Percentiles rank a stretch among this genome's conserved stretches.
These are phyloP conservation scores for Trematomus loennbergii DNA, from an alignment of 2,113 vertebrate genomes.

Conservation along the genomic window DNA sequence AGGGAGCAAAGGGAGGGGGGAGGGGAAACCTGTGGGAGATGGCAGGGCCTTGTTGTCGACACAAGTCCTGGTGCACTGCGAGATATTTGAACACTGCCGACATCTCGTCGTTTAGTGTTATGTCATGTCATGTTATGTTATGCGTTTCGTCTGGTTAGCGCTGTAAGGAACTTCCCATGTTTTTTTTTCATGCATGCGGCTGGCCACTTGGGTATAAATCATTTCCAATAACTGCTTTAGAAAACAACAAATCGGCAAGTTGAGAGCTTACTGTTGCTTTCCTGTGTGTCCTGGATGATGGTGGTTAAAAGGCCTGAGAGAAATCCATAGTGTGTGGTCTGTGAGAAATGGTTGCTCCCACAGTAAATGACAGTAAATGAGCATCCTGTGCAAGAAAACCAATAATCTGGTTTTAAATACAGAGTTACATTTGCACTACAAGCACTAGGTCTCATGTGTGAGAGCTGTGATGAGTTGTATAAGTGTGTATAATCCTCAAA, in stretches of 20 bases:
- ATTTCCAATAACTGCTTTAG: conserved; percentile 49
- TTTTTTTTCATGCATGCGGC: background rate
- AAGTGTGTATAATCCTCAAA: conserved; percentile 20
- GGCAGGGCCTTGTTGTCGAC: conserved; percentile 32
- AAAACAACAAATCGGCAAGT: conserved; percentile 46
- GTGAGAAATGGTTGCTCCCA: background rate
- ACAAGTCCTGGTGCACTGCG: conserved; percentile 44
- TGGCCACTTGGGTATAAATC: conserved; percentile 31
- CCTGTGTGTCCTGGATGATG: conserved; percentile 17
- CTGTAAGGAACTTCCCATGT: conserved; percentile 9
- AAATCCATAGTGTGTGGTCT: conserved; percentile 11
- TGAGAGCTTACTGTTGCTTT: conserved; percentile 25
- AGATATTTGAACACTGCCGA: conserved; percentile 43
- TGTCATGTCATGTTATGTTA: no score
- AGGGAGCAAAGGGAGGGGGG: conserved; percentile 56
- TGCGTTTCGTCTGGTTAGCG: conserved; percentile 21
- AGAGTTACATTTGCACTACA: background rate
- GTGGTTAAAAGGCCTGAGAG: conserved; percentile 17
- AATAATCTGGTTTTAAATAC: conserved; percentile 2
- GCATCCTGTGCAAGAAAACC: background rate
- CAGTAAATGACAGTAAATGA: background rate
- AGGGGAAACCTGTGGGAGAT: conserved; percentile 66
- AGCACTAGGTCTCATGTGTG: background rate
- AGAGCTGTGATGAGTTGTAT: background rate
- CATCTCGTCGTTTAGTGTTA: conserved; percentile 36